Evolutionary conservation across 2,797 vertebrate species (phyloP), one percentile per base, ranked within the genome.

Genomic region (Pantherophis vulpinus): DNA sequence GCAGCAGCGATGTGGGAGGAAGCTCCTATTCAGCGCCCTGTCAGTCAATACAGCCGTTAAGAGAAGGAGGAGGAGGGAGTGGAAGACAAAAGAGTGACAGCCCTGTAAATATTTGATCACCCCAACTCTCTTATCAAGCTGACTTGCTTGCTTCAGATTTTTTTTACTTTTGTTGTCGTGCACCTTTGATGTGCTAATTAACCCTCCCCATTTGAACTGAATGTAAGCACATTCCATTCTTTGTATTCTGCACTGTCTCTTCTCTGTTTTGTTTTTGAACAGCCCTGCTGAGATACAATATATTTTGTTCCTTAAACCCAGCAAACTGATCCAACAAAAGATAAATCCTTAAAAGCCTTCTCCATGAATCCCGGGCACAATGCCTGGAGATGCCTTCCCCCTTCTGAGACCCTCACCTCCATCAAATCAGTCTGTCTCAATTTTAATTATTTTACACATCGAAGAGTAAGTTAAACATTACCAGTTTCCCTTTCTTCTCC

Each of bases 381-480:
- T 83, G 74, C 56, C 63, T 29, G 23, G 25, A 60, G 42, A 70
- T 55, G 20, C n/a, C 66, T 87, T 96, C 60, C 93, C 91, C 89
- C 90, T 95, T 93, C 79, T 87, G 63, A 59, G 86, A 74, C 91
- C 70, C 93, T 20, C 7, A 20, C 86, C 93, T 16, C 94, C 90
- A 91, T 95, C 91, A 95, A 63, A 95, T 94, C 90, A 94, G 32
- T 54, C 86, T 91, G 86, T 90, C 91, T 94, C 94, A 93, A 94
- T 95, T 95, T 95, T 94, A 89, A 93, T 95, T 91, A 29, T 91
- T 90, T 92, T 93, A 91, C 89, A 47, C 66, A 66, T 29, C 11
- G 27, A 66, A 61, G 63, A 91, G 66, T 37, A 63, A 63, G 16
- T 54, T 89, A 2, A n/a, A 8, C 92, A 92, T 94, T 58, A 86